A percentile compares a stretch with the other conserved stretches of the same genome.
These are phyloP conservation scores for Syritta pipiens DNA, from an alignment of 2,888 invertebrate genomes.

Conservation along the genomic window DNA sequence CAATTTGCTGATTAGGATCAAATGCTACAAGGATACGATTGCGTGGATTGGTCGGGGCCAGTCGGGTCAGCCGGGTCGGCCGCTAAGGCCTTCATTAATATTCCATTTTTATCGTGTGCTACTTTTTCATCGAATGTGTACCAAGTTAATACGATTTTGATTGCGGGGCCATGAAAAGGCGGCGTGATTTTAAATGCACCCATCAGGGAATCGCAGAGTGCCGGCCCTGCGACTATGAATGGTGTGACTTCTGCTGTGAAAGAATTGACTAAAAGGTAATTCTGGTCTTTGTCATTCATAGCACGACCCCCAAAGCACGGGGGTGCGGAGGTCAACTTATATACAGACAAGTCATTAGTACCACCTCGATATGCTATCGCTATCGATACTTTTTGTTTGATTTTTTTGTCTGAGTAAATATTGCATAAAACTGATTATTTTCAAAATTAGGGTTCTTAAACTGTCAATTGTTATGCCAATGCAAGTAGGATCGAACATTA, in stretches of 20 bases:
- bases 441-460: too few relatives aligned
- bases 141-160: constrained; percentile 62
- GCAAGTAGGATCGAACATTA: too few relatives aligned
- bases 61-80: constrained; percentile 17
- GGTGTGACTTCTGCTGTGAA: not conserved
- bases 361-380: too few relatives aligned
- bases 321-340: too few relatives aligned
- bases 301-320: too few relatives aligned
- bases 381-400: too few relatives aligned
- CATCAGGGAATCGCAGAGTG: not conserved
- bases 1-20: constrained; percentile 69
- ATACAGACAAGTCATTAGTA: too few relatives aligned
- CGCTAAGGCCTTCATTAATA: constrained; percentile 58
- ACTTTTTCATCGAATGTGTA: constrained; percentile 45
- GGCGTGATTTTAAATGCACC: constrained; percentile 17
- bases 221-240: not conserved
- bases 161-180: constrained; percentile 35
- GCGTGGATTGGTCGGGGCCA: constrained; percentile 3
- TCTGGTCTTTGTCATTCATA: too few relatives aligned
- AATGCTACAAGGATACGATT: constrained; percentile 53
- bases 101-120: constrained; percentile 32
- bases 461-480: too few relatives aligned
- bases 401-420: too few relatives aligned
- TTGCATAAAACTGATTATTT: too few relatives aligned
- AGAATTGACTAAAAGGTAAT: too few relatives aligned